Evolutionary conservation across 2,113 vertebrate genomes (phyloP).

Genomic region (Tichodroma muraria): DNA sequence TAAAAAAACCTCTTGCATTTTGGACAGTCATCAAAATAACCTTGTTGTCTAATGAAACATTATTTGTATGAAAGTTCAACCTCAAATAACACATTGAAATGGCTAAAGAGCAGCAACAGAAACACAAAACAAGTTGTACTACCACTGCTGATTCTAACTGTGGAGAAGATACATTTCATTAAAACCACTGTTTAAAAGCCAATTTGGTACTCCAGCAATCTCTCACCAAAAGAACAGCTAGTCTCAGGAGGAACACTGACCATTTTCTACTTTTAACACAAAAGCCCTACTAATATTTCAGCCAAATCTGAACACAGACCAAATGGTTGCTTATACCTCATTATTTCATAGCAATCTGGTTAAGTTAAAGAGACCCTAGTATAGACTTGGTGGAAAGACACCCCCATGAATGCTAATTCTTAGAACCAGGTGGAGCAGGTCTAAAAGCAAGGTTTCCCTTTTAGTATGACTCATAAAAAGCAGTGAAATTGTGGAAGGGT

Average conservation of each 20-base stretch:
- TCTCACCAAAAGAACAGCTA: not conserved
- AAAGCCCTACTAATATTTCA: not conserved
- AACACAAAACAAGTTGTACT: not conserved
- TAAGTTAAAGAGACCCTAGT: not conserved
- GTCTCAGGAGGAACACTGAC: not conserved
- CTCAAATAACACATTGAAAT: not conserved
- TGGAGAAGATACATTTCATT: not conserved
- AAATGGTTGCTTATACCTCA: not conserved
- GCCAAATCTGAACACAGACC: not conserved
- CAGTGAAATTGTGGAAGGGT: constrained; percentile 46
- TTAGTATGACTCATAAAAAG: constrained; percentile 36
- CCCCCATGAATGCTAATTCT: not conserved
- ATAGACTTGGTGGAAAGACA: not conserved
- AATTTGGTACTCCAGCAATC: not conserved
- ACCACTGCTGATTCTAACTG: not conserved
- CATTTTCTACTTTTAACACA: not conserved
- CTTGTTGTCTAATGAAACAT: not conserved
- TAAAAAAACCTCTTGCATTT: not conserved
- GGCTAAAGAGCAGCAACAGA: not conserved
- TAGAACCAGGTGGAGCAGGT: not conserved
- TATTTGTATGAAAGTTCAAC: not conserved
- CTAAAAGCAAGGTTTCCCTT: not conserved
- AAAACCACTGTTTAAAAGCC: not conserved
- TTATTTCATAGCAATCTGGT: not conserved
- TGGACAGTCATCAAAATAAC: not conserved